Evolutionary conservation across 1,140 invertebrate genomes (phyloP).

Genomic region (Rhizoglyphus robini): DNA sequence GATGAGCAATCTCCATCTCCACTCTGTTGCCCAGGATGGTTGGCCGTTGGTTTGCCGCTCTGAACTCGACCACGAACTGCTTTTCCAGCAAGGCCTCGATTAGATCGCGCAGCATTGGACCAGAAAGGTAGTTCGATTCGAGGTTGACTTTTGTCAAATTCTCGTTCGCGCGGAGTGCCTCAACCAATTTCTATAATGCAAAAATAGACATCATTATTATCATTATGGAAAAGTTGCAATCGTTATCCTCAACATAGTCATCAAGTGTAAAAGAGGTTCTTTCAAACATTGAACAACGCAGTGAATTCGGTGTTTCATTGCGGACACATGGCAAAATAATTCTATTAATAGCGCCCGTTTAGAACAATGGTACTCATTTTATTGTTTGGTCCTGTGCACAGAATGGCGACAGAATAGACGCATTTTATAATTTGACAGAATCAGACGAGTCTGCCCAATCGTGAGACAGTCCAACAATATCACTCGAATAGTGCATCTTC

Average conservation of each 20-base stretch:
- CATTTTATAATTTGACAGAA: too few species aligned
- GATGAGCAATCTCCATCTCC: slow-evolving; percentile 89
- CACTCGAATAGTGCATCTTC: too few species aligned
- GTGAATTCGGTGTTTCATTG: too few species aligned
- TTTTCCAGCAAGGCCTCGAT: slow-evolving; percentile 70
- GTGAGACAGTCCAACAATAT: too few species aligned
- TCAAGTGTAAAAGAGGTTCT: too few species aligned
- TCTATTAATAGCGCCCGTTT: too few species aligned
- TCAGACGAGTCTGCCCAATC: too few species aligned
- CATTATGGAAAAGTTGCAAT: not conserved
- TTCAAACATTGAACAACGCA: slow-evolving; percentile 16
- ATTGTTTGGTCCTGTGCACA: too few species aligned
- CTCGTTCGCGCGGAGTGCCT: slow-evolving; percentile 70
- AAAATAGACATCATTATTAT: slow-evolving; percentile 11
- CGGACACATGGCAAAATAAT: too few species aligned
- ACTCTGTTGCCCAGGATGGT: slow-evolving; percentile 89
- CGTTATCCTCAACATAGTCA: not conserved
- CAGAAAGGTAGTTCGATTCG: slow-evolving; percentile 88
- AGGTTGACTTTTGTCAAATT: slow-evolving; percentile 78
- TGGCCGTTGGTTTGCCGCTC: slow-evolving; percentile 90
- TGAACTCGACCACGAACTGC: slow-evolving; percentile 75
- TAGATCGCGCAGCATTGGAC: slow-evolving; percentile 55
- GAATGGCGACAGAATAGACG: too few species aligned
- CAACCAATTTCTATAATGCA: slow-evolving; percentile 43
- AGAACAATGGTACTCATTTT: too few species aligned